These are phyloP conservation scores for Drosophila longiperda DNA, from an alignment of 2,888 invertebrate genomes.

Conservation along the genomic window DNA sequence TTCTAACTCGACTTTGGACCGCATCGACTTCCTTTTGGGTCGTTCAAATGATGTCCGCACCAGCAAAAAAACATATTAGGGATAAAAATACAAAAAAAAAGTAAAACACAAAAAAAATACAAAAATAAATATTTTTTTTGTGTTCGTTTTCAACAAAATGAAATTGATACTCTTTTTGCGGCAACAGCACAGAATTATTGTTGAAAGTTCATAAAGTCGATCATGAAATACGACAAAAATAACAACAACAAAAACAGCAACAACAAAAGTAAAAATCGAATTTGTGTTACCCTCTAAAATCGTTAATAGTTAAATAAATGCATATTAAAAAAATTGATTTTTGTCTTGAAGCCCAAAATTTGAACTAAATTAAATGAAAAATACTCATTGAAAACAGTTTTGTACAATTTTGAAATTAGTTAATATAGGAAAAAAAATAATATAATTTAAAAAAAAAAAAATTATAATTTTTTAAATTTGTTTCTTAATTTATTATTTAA, in stretches of 20 bases:
- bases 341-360: neutral
- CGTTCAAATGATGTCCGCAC: constrained; percentile 51
- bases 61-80: constrained; percentile 27
- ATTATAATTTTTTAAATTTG: neutral
- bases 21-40: constrained; percentile 44
- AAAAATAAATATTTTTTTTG: constrained; percentile 19
- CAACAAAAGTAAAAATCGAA: constrained; percentile 11
- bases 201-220: constrained; percentile 61
- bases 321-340: neutral
- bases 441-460: no score
- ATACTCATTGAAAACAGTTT: neutral
- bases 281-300: constrained; percentile 17
- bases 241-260: neutral
- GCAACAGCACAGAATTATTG: constrained; percentile 51
- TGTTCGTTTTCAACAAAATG: constrained; percentile 63
- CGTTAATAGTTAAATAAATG: neutral
- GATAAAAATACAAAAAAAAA: constrained; percentile 8
- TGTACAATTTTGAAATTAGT: neutral
- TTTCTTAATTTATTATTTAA: neutral
- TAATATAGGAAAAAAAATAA: no score
- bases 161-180: constrained; percentile 57
- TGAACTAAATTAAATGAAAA: neutral
- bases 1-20: constrained; percentile 9
- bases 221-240: constrained; percentile 18
- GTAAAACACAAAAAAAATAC: constrained; percentile 9